A percentile compares a stretch with the other conserved stretches of the same genome.
Evolutionary conservation across 2,797 vertebrate genomes (phyloP).

Genomic region (Serranus cabrilla): DNA sequence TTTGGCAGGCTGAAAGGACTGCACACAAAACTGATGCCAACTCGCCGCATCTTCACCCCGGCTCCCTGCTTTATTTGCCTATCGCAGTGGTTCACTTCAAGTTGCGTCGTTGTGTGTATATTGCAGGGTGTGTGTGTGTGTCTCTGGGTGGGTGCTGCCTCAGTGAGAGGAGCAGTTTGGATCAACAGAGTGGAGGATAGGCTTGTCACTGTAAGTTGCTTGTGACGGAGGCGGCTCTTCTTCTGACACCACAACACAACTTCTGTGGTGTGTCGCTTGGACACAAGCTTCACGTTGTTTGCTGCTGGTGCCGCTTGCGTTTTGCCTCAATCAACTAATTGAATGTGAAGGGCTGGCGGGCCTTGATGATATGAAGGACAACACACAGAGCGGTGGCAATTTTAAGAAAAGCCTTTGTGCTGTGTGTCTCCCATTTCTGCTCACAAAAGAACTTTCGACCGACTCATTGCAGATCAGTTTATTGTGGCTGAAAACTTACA

Average conservation of each 20-base stretch:
- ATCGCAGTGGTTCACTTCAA: constrained; percentile 56
- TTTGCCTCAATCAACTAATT: constrained; percentile 88
- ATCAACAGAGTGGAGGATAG: constrained; percentile 73
- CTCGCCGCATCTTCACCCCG: constrained; percentile 54
- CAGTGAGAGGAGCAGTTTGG: constrained; percentile 62
- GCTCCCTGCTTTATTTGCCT: constrained; percentile 57
- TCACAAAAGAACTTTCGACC: constrained; percentile 1
- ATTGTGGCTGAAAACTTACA: background rate
- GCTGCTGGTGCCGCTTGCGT: constrained; percentile 84
- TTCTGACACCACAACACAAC: constrained; percentile 80
- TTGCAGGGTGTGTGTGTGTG: constrained; percentile 29
- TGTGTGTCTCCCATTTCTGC: constrained; percentile 30
- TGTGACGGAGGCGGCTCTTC: constrained; percentile 75
- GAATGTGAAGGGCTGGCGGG: constrained; percentile 84
- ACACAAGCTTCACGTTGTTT: constrained; percentile 81
- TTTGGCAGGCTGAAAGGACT: constrained; percentile 73
- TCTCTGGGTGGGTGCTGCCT: constrained; percentile 43
- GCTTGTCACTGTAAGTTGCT: constrained; percentile 81
- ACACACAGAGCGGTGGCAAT: constrained; percentile 67
- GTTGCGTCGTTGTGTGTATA: constrained; percentile 41
- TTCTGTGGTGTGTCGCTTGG: constrained; percentile 81
- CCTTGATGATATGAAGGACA: constrained; percentile 83
- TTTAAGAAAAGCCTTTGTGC: constrained; percentile 76
- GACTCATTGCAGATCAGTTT: background rate
- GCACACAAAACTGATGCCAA: constrained; percentile 58